Evolutionary conservation across 2,113 vertebrate species (phyloP).

Genomic region (Tychaedon coryphoeus): DNA sequence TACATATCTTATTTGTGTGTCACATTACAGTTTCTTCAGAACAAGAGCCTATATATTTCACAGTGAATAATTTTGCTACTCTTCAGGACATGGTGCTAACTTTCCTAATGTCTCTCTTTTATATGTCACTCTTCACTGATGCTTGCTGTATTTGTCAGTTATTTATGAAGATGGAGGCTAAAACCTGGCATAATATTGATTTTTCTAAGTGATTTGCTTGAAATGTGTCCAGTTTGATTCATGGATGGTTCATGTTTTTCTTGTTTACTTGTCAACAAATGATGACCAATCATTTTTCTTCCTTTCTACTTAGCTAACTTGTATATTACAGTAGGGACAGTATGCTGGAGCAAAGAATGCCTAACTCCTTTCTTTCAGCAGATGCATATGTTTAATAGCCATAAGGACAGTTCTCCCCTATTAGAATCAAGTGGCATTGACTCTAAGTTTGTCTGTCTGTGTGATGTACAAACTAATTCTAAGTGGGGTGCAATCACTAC

Average conservation of each 20-base stretch:
- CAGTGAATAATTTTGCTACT: background rate
- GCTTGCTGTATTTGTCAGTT: background rate
- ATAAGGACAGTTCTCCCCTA: background rate
- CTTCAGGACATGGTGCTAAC: background rate
- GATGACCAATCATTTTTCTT: background rate
- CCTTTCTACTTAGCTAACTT: background rate
- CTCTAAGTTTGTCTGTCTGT: background rate
- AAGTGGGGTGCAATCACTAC: background rate
- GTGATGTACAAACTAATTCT: background rate
- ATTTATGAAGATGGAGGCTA: background rate
- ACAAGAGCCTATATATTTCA: background rate
- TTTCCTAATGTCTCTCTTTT: background rate
- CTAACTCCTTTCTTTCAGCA: background rate
- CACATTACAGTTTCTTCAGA: background rate
- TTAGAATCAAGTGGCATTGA: background rate
- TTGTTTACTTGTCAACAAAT: constrained; percentile 20
- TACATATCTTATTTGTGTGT: background rate
- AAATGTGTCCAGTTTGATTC: background rate
- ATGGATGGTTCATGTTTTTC: background rate
- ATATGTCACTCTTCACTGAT: background rate
- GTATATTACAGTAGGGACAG: background rate
- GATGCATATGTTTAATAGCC: background rate
- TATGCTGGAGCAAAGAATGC: background rate
- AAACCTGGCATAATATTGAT: constrained; percentile 8
- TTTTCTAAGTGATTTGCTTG: background rate